Evolutionary conservation across 1,140 invertebrate species (phyloP).

Genomic region (Orchestia grillus): DNA sequence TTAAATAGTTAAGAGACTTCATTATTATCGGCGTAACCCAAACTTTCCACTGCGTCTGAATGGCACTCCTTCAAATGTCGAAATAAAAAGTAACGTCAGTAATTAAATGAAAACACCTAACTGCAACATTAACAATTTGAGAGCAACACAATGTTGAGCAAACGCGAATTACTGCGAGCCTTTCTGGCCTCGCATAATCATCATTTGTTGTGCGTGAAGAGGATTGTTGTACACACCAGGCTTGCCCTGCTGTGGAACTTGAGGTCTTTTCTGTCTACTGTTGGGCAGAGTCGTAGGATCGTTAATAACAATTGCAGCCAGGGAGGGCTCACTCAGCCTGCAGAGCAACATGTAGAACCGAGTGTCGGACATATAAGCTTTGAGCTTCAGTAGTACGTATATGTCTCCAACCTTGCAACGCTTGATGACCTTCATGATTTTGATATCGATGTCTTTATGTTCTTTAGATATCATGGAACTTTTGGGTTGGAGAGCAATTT

Average conservation of each 20-base stretch:
- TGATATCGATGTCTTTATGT: neutral
- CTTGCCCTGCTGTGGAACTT: neutral
- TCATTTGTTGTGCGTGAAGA: neutral
- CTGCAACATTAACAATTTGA: neutral
- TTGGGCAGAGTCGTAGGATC: neutral
- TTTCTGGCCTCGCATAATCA: neutral
- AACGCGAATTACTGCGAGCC: neutral
- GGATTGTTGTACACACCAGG: neutral
- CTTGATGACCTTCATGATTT: neutral
- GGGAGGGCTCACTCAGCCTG: neutral
- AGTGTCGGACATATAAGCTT: conserved; percentile 7
- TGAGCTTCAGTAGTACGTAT: conserved; percentile 49
- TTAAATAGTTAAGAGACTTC: neutral
- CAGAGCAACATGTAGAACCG: conserved; percentile 19
- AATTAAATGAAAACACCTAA: neutral
- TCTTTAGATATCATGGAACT: neutral
- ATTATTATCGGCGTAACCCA: neutral
- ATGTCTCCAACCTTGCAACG: conserved; percentile 47
- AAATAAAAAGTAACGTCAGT: neutral
- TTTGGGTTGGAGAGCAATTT: conserved; percentile 12
- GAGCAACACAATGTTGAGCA: neutral
- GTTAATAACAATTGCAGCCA: neutral
- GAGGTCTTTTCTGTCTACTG: neutral
- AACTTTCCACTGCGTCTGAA: neutral
- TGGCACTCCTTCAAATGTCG: neutral